A percentile compares a stretch with the other conserved stretches of the same genome.
These are phyloP conservation scores for Labia minor DNA, from an alignment of 2,888 invertebrate species.

Conservation along the genomic window DNA sequence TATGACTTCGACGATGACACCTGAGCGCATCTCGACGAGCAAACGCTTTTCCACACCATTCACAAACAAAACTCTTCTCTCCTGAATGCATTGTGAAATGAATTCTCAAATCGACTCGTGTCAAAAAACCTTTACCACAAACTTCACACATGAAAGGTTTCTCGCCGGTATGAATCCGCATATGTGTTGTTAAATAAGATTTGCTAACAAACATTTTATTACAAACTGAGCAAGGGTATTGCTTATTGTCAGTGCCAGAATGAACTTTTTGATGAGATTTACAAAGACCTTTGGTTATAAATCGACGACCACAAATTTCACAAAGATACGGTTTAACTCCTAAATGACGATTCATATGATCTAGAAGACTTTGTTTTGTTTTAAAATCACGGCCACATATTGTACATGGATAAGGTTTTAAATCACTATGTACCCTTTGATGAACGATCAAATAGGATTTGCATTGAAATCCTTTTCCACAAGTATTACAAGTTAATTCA, in stretches of 20 bases:
- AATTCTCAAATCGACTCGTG: conserved; percentile 46
- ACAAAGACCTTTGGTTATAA: conserved; percentile 49
- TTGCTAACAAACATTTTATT: conserved; percentile 51
- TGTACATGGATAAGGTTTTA: conserved; percentile 46
- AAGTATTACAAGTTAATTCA: conserved; percentile 45
- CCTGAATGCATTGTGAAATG: conserved; percentile 52
- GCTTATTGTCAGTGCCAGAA: conserved; percentile 46
- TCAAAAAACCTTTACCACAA: conserved; percentile 49
- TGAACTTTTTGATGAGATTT: conserved; percentile 49
- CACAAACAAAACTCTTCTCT: conserved; percentile 49
- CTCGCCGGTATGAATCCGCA: conserved; percentile 48
- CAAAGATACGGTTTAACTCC: conserved; percentile 49
- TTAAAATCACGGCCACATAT: conserved; percentile 48
- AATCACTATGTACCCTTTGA: conserved; percentile 47
- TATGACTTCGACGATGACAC: conserved; percentile 47
- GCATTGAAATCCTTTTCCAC: conserved; percentile 51
- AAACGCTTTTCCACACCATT: conserved; percentile 50
- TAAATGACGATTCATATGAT: conserved; percentile 48
- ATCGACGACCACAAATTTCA: conserved; percentile 46
- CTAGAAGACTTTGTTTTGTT: conserved; percentile 47
- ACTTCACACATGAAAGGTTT: conserved; percentile 50
- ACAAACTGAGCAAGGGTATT: conserved; percentile 47
- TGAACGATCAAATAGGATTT: conserved; percentile 49
- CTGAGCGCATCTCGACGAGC: conserved; percentile 47
- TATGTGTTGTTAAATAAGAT: conserved; percentile 47